Conservation (phyloP, 2,113 vertebrate genomes). For the Prunella fulvescens region DNA sequence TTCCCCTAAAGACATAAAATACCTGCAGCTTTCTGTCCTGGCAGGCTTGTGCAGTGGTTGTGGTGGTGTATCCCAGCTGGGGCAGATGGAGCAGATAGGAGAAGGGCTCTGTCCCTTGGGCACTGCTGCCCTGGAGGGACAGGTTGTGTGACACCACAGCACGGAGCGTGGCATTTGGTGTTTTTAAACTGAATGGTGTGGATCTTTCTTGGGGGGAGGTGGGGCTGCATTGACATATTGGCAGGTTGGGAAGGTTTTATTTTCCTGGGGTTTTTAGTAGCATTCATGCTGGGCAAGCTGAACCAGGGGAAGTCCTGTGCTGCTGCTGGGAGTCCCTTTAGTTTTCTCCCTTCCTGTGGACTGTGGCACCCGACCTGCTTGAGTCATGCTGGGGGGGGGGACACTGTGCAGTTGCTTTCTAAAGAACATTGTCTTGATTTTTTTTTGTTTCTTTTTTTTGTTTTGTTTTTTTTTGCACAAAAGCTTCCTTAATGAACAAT, state of each 20-base stretch:
- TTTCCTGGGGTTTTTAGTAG: not conserved
- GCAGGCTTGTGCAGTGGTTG: not conserved
- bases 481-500: constrained; percentile 67
- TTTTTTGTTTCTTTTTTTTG: not conserved
- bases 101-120: not conserved
- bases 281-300: not conserved
- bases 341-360: constrained; percentile 3
- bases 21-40: not conserved
- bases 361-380: not conserved
- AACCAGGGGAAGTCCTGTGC: not conserved
- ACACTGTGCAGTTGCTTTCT: constrained; percentile 48
- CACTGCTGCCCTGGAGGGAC: not conserved
- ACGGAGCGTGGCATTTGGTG: rapidly evolving
- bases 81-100: not conserved
- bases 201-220: not conserved
- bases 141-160: not conserved
- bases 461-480: not conserved
- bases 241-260: not conserved
- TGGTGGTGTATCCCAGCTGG: not conserved
- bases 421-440: constrained; percentile 44
- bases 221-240: not conserved
- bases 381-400: not conserved
- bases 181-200: not conserved
- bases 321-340: not conserved
- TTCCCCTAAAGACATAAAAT: not conserved